phyloP scores from a whole-genome alignment of 2,888 invertebrate species.

The Rhingia campestris region DNA sequence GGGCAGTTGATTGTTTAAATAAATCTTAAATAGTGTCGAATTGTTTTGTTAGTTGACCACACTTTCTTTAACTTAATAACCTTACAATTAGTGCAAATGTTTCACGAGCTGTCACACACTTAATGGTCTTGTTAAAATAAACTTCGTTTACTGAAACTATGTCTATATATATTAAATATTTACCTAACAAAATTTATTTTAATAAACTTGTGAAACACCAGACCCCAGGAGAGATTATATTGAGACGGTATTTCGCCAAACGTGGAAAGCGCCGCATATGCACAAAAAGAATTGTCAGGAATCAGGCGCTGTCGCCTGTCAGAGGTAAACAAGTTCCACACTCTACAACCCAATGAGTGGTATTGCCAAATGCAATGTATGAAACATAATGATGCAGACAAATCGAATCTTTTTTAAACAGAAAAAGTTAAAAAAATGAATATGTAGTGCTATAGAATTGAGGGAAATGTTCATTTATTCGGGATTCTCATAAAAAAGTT shows the following conservation, averaged over 20 bases:
- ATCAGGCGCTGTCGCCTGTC: background rate
- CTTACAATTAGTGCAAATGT: slow-evolving; percentile 3
- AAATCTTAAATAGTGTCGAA: background rate
- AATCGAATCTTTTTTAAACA: no score
- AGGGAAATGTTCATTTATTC: no score
- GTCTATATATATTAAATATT: background rate
- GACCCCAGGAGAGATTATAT: background rate
- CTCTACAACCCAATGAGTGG: background rate
- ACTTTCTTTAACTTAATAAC: slow-evolving; percentile 8
- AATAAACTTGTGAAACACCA: slow-evolving; percentile 14
- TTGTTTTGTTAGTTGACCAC: slow-evolving; percentile 5
- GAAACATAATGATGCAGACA: background rate
- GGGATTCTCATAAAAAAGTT: no score
- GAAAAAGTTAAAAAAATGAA: no score
- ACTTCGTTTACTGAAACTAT: no score
- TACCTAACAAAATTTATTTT: slow-evolving; percentile 26
- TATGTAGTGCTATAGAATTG: no score
- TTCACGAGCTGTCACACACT: background rate
- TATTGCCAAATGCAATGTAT: slow-evolving; percentile 24
- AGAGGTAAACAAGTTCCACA: slow-evolving; percentile 37
- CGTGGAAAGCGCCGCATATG: slow-evolving; percentile 62
- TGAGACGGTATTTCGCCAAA: slow-evolving; percentile 22
- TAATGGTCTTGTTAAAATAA: background rate
- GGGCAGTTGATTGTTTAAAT: background rate
- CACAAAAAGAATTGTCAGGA: slow-evolving; percentile 34